phyloP scores from a whole-genome alignment of 2,797 vertebrate genomes.

The Chelmon rostratus region DNA sequence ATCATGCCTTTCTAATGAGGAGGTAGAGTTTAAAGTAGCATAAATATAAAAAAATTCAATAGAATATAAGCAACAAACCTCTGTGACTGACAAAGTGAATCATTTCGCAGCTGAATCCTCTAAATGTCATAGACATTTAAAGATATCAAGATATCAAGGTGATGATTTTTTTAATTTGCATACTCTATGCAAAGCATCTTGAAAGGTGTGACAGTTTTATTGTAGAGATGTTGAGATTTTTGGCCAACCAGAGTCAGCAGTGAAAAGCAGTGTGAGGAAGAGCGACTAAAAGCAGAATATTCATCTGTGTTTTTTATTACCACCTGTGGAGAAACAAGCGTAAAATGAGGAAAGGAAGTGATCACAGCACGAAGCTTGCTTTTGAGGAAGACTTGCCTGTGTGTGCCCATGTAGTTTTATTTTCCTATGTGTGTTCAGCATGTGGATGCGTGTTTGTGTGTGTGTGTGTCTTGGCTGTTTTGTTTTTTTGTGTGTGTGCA shows the following conservation, averaged over 20 bases:
- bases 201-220: no score
- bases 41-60: background rate
- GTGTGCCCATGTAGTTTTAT: slow-evolving; percentile 32
- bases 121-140: background rate
- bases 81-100: background rate
- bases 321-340: slow-evolving; percentile 43
- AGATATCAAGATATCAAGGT: background rate
- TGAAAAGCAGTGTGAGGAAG: background rate
- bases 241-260: background rate
- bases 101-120: background rate
- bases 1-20: background rate
- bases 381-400: slow-evolving; percentile 39
- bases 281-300: slow-evolving; percentile 28
- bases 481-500: slow-evolving; percentile 1
- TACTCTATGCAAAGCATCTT: background rate
- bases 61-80: background rate
- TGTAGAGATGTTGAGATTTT: background rate
- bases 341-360: slow-evolving; percentile 59
- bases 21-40: background rate
- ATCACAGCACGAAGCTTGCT: slow-evolving; percentile 55
- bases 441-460: slow-evolving; percentile 23
- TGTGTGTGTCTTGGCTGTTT: slow-evolving; percentile 12
- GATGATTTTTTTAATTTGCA: background rate
- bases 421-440: background rate
- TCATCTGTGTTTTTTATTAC: slow-evolving; percentile 44